phyloP scores from a whole-genome alignment of 1,140 invertebrate species.

The Heterodera carotae region DNA sequence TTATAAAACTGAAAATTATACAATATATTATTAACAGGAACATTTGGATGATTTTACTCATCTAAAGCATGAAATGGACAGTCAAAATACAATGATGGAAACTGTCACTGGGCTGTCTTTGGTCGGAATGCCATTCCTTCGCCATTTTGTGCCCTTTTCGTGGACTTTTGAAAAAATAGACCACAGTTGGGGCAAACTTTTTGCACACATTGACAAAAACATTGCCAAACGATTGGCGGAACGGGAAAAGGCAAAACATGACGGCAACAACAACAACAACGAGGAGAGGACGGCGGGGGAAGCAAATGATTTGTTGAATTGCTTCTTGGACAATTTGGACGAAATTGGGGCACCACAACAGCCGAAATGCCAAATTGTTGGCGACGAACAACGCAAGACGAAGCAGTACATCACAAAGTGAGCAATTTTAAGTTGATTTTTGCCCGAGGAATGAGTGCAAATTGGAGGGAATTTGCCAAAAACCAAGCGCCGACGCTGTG shows the following conservation, averaged over 20 bases:
- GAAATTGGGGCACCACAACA: not conserved
- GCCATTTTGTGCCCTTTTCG: constrained; percentile 17
- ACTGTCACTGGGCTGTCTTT: not conserved
- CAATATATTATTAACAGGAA: not conserved
- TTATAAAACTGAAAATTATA: not conserved
- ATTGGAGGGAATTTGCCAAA: too few species aligned
- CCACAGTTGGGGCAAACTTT: not conserved
- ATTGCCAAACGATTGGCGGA: constrained; percentile 3
- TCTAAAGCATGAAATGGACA: constrained; percentile 23
- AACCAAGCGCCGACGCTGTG: too few species aligned
- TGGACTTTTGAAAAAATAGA: constrained; percentile 11
- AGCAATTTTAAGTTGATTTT: too few species aligned
- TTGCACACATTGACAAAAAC: constrained; percentile 20
- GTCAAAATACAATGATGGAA: not conserved
- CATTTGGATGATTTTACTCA: constrained; percentile 19
- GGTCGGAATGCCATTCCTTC: constrained; percentile 5
- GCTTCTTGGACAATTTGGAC: not conserved
- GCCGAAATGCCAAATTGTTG: too few species aligned
- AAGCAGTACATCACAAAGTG: too few species aligned
- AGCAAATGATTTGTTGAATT: not conserved
- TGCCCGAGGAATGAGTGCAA: too few species aligned
- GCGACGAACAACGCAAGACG: too few species aligned
- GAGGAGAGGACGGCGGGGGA: not conserved
- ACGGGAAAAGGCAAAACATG: not conserved
- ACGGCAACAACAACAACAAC: too few species aligned